phyloP scores from a whole-genome alignment of 2,797 vertebrate genomes.

The Tenualosa thibaudeaui region DNA sequence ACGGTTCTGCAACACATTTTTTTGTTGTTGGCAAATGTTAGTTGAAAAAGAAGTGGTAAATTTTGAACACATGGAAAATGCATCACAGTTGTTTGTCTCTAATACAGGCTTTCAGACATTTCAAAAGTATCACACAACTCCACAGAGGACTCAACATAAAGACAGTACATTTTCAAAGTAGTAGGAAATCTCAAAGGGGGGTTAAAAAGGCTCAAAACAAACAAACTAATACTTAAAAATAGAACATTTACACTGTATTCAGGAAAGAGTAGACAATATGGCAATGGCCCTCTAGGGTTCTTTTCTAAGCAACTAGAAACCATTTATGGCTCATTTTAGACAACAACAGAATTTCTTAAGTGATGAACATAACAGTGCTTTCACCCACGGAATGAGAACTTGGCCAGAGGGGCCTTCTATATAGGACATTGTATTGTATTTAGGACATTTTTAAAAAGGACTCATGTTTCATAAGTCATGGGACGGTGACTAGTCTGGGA shows the following conservation, averaged over 20 bases:
- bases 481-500: not conserved
- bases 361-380: not conserved
- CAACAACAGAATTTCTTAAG: not conserved
- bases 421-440: not conserved
- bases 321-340: not conserved
- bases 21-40: not conserved
- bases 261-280: not conserved
- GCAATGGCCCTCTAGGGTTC: not conserved
- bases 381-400: not conserved
- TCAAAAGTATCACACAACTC: not conserved
- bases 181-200: not conserved
- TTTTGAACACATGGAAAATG: not conserved
- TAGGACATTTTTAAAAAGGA: not conserved
- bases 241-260: not conserved
- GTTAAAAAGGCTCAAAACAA: not conserved
- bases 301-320: not conserved
- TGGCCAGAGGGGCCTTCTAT: not conserved
- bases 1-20: not conserved
- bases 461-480: not conserved
- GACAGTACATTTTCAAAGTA: constrained; percentile 5
- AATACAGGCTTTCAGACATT: not conserved
- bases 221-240: not conserved
- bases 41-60: not conserved
- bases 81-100: not conserved
- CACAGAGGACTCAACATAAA: not conserved